phyloP scores from a whole-genome alignment of 2,888 invertebrate genomes.

The Ecdyonurus torrentis region DNA sequence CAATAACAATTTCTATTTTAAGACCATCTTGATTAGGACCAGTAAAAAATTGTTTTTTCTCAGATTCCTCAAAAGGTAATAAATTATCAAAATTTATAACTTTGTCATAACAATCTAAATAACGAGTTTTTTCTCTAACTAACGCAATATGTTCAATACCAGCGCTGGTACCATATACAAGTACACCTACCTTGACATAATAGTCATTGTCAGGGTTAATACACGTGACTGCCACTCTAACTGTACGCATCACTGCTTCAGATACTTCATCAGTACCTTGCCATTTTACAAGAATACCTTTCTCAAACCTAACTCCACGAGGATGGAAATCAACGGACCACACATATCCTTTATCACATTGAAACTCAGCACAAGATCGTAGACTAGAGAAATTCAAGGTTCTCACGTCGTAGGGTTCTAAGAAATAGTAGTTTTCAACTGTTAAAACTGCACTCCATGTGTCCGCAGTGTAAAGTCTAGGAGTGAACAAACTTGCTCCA shows the following conservation, averaged over 20 bases:
- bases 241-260: conserved; percentile 64
- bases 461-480: conserved; percentile 79
- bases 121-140: conserved; percentile 51
- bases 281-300: conserved; percentile 65
- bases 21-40: conserved; percentile 52
- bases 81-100: conserved; percentile 52
- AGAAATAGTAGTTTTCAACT: conserved; percentile 60
- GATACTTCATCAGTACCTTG: conserved; percentile 62
- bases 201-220: conserved; percentile 43
- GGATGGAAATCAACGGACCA: conserved; percentile 90
- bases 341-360: conserved; percentile 43
- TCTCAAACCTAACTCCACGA: conserved; percentile 76
- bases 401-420: conserved; percentile 56
- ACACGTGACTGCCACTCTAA: conserved; percentile 61
- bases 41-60: conserved; percentile 36
- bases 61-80: conserved; percentile 59
- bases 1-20: conserved; percentile 61
- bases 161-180: conserved; percentile 26
- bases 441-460: conserved; percentile 69
- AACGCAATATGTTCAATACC: conserved; percentile 58
- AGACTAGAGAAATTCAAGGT: conserved; percentile 54
- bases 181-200: conserved; percentile 39
- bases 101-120: conserved; percentile 50
- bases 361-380: conserved; percentile 39
- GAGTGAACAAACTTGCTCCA: conserved; percentile 55